Evolutionary conservation across 2,888 invertebrate genomes (phyloP).

Genomic region (Plagodis dolabraria): DNA sequence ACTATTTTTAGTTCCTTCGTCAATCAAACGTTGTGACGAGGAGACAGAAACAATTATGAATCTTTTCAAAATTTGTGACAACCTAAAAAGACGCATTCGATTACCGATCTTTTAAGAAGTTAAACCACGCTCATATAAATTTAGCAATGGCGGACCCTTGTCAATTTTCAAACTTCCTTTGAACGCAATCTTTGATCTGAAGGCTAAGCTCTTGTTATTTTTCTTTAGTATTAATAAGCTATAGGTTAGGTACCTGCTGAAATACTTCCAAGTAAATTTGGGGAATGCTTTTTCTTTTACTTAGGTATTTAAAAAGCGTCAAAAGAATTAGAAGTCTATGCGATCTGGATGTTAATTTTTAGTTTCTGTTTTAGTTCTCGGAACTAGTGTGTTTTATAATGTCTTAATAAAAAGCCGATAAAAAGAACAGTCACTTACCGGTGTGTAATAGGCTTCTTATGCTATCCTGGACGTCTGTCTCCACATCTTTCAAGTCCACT

Average conservation of each 20-base stretch:
- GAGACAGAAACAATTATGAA: constrained; percentile 58
- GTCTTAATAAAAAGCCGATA: not conserved
- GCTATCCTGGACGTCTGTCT: constrained; percentile 65
- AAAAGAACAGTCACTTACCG: constrained; percentile 56
- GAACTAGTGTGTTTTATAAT: too few species aligned
- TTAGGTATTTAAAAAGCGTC: constrained; percentile 2
- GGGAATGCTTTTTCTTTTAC: constrained; percentile 11
- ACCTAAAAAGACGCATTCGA: constrained; percentile 55
- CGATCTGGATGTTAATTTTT: not conserved
- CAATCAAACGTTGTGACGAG: not conserved
- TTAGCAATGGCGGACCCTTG: constrained; percentile 31
- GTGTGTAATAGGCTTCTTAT: constrained; percentile 73
- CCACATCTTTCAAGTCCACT: constrained; percentile 45
- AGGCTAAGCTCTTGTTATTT: constrained; percentile 11
- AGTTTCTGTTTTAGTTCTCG: too few species aligned
- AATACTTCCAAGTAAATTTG: constrained; percentile 17
- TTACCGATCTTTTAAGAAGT: constrained; percentile 23
- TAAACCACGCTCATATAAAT: constrained; percentile 8
- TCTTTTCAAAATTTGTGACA: constrained; percentile 63
- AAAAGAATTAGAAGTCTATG: not conserved
- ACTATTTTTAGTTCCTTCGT: too few species aligned
- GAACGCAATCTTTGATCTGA: constrained; percentile 17
- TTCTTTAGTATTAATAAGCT: constrained; percentile 17
- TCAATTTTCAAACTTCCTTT: constrained; percentile 24
- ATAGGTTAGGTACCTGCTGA: not conserved